A percentile compares a stretch with the other conserved stretches of the same genome.
Evolutionary conservation across 2,888 invertebrate species (phyloP).

Genomic region (Ceraclea dissimilis): DNA sequence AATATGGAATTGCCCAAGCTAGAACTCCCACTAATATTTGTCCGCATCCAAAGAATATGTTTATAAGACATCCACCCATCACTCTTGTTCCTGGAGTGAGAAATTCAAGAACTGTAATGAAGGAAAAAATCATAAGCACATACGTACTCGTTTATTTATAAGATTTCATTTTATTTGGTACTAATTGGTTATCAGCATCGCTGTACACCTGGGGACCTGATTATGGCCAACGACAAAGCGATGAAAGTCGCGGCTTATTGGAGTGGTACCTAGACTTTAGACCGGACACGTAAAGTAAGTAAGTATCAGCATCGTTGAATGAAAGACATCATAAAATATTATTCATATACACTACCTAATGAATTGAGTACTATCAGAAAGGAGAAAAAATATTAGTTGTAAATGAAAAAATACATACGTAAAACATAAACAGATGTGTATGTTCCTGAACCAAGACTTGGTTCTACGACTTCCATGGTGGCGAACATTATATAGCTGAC

Average conservation of each 20-base stretch:
- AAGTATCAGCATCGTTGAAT: too few species aligned
- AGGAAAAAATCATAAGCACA: neutral
- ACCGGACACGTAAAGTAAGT: too few species aligned
- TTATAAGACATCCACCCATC: constrained; percentile 12
- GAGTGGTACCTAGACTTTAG: too few species aligned
- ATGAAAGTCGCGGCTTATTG: too few species aligned
- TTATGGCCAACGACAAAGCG: too few species aligned
- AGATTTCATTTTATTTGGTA: too few species aligned
- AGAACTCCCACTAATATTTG: constrained; percentile 54
- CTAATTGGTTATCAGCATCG: too few species aligned
- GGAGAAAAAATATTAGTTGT: neutral
- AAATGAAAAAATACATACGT: constrained; percentile 40
- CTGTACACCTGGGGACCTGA: too few species aligned
- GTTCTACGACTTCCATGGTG: constrained; percentile 63
- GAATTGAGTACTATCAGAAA: too few species aligned
- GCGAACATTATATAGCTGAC: constrained; percentile 63
- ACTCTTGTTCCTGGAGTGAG: constrained; percentile 21
- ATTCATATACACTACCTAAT: too few species aligned
- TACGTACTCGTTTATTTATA: too few species aligned
- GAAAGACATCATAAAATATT: too few species aligned
- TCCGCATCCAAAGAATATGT: constrained; percentile 43
- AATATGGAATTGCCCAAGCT: constrained; percentile 58
- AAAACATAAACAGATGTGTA: constrained; percentile 67
- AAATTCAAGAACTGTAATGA: constrained; percentile 19
- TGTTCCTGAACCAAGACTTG: constrained; percentile 59